Base-by-base conservation (phyloP, 2,888 invertebrate genomes). In the Dysmachus trigonus region DNA sequence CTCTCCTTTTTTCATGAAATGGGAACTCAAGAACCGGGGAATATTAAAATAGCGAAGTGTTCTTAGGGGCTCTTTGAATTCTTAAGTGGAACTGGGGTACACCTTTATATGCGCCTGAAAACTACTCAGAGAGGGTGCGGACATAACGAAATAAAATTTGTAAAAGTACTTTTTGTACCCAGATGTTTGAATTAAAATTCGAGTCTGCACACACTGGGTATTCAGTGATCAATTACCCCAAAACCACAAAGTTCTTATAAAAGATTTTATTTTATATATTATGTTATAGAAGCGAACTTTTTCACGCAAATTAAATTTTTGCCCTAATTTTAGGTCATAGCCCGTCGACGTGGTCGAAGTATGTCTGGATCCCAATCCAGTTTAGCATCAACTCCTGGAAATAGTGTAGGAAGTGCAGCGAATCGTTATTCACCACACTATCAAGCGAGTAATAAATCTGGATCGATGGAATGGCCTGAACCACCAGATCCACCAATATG, bases 341-440 rank as follows among this genome's bases (percentile, higher is more conserved):
- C 93, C 10, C 91, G 93, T 89, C 91, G 93, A 91, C 93, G 94
- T 91, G 92, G 93, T 90, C 93, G 93, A 90, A 93, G 93, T 51
- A 93, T 93, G 76, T 94, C 93, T 88, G 93, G 93, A 82, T 95
- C 95, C 18, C 93, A 94, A 89, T 95, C 95, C 18, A 95, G 95
- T 90, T 95, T 95, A 79, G 95, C 95, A 89, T 96, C 96, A 22
- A 95, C 95, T 89, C 95, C 95, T 15, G 89, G 89, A 38, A 89
- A 89, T 87, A 88, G 89, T 73, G 76, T 81, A 72, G 85, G 87
- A 74, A 88, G 87, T 73, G 74, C 87, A 73, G 84, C 88, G 53
- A 87, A 87, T 85, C 86, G 86, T 51, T 85, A 85, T 72, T 88
- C 88, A 71, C 87, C 87, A 27, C 82, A 85, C 74, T 85, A 87